These are phyloP conservation scores for Laspeyria flexula DNA, from an alignment of 2,888 invertebrate species.

Conservation along the genomic window DNA sequence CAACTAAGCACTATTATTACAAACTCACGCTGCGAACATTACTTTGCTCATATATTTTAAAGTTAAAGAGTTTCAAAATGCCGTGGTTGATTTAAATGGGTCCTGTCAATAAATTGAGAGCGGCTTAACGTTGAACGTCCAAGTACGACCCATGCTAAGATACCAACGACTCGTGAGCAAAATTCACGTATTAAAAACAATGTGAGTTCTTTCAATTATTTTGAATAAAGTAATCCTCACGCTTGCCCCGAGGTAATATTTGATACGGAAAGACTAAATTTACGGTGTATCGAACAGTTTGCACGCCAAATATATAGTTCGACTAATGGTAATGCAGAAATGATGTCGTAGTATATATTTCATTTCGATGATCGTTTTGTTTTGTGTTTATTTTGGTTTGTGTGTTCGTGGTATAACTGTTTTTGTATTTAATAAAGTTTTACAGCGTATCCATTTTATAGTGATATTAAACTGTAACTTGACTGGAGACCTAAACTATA, in stretches of 20 bases:
- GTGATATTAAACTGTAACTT: background rate
- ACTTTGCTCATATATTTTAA: constrained; percentile 7
- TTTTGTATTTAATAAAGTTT: too few relatives aligned
- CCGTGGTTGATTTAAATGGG: constrained; percentile 31
- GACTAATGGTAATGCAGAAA: constrained; percentile 22
- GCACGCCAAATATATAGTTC: constrained; percentile 66
- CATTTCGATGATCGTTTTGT: constrained; percentile 3
- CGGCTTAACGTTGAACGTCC: constrained; percentile 41
- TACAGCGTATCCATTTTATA: too few relatives aligned
- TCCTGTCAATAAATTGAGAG: constrained; percentile 50
- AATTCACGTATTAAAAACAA: constrained; percentile 51
- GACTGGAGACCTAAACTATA: too few relatives aligned
- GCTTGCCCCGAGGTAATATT: constrained; percentile 60
- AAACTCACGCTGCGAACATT: constrained; percentile 8
- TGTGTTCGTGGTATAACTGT: background rate
- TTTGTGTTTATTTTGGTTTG: background rate
- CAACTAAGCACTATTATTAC: constrained; percentile 5
- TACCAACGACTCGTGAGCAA: constrained; percentile 42
- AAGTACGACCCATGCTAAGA: constrained; percentile 36
- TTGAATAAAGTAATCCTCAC: constrained; percentile 66
- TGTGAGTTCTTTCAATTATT: constrained; percentile 56
- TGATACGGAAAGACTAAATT: constrained; percentile 70
- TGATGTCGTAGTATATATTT: constrained; percentile 21
- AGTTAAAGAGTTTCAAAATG: constrained; percentile 20
- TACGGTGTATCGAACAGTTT: constrained; percentile 65